A percentile compares a stretch with the other conserved stretches of the same genome.
phyloP scores from a whole-genome alignment of 2,888 invertebrate genomes.

The Diarsia mendica region DNA sequence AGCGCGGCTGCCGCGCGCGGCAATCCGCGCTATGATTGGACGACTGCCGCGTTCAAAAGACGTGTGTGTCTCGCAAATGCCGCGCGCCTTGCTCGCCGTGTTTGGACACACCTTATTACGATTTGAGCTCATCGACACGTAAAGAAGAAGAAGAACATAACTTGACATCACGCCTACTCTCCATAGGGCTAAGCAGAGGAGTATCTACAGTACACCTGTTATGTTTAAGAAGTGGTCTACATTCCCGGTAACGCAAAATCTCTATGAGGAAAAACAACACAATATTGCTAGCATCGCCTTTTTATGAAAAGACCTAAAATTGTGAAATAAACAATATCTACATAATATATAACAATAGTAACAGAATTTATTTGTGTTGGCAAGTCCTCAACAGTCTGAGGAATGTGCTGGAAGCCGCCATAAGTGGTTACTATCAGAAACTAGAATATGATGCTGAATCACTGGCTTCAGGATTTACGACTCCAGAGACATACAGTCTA shows the following conservation, averaged over 20 bases:
- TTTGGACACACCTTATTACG: too few species aligned
- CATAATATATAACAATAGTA: background rate
- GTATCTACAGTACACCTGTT: too few species aligned
- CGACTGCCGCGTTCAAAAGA: too few species aligned
- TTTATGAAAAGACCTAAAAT: background rate
- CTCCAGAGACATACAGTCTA: constrained; percentile 13
- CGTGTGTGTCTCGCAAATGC: too few species aligned
- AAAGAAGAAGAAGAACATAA: too few species aligned
- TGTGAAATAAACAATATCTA: background rate
- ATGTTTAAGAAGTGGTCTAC: background rate
- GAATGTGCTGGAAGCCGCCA: constrained; percentile 17
- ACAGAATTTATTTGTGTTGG: constrained; percentile 34
- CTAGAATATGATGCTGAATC: constrained; percentile 8
- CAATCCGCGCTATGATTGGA: too few species aligned
- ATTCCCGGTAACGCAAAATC: background rate
- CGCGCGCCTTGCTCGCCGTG: too few species aligned
- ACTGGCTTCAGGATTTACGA: constrained; percentile 13
- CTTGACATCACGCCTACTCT: too few species aligned
- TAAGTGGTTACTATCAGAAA: constrained; percentile 25
- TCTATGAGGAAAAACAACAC: background rate
- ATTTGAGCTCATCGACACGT: too few species aligned
- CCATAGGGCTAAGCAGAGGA: too few species aligned
- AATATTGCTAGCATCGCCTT: background rate
- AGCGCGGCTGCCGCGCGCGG: too few species aligned
- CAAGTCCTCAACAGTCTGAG: constrained; percentile 22